These are phyloP conservation scores for Diabrotica virgifera DNA, from an alignment of 1,140 invertebrate genomes.

Conservation along the genomic window DNA sequence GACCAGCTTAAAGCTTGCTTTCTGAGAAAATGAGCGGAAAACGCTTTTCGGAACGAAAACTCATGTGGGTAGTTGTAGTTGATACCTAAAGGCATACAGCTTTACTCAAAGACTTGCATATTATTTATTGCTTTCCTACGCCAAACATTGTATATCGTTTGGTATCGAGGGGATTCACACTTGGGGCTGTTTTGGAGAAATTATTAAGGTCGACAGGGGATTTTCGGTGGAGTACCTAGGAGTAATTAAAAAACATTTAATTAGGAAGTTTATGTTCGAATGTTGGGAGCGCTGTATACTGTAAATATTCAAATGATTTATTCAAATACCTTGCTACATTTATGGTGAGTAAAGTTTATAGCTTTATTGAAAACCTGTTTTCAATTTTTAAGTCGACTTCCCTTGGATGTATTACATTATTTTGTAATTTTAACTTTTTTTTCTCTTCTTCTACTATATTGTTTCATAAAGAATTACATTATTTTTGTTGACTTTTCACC, in stretches of 20 bases:
- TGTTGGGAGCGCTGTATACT: too few species aligned
- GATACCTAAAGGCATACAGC: constrained; percentile 49
- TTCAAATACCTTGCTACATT: too few species aligned
- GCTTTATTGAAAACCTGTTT: too few species aligned
- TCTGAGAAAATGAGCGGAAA: neutral
- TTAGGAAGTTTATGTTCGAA: neutral
- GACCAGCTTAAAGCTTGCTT: constrained; percentile 24
- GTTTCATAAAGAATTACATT: too few species aligned
- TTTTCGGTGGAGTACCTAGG: neutral
- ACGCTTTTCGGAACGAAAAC: constrained; percentile 6
- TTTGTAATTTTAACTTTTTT: too few species aligned
- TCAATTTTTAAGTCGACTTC: too few species aligned
- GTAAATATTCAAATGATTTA: too few species aligned
- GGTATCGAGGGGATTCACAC: constrained; percentile 18
- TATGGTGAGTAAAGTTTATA: too few species aligned
- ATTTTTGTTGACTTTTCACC: too few species aligned
- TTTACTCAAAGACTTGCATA: constrained; percentile 49
- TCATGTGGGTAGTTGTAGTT: constrained; percentile 33
- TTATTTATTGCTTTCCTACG: constrained; percentile 50
- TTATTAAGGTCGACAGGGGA: constrained; percentile 2
- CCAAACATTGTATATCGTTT: constrained; percentile 47
- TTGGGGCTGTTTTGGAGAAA: constrained; percentile 13
- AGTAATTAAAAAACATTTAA: constrained; percentile 6
- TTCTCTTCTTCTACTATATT: too few species aligned
- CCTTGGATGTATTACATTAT: too few species aligned